Base-by-base conservation (phyloP, 2,888 invertebrate species). In the Atherix ibis region DNA sequence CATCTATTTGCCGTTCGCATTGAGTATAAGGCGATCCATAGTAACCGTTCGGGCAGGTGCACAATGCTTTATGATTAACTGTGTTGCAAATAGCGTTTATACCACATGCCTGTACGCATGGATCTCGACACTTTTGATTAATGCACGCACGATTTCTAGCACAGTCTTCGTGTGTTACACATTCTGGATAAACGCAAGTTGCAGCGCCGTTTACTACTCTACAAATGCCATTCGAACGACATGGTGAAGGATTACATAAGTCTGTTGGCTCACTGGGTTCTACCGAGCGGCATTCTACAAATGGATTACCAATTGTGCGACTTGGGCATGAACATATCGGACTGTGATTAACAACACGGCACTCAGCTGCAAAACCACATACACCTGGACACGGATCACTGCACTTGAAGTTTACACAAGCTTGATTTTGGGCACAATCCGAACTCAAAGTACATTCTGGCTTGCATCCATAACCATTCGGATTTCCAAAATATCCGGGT, bases 111-210 rank as follows among this genome's bases (percentile, higher is more conserved):
- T 77, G 79, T 35, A 73, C 66, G 51, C 85, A 84, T 25, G 88
- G 87, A 59, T 89, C 83, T 39, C 74, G 68, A 50, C 89, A 91
- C 52, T 79, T 80, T 44, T 83, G 83, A 25, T 73, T 72, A 48
- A 80, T 77, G 51, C 88, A 89, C 2, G 83, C 77, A 45, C 76
- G 74, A 43, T 83, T 74, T 36, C 80, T 70, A 1, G 83, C 70
- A 58, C 89, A 91, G 47, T 89, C 88, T n/a, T 80, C 77, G 51
- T 88, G 88, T 34, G 81, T 76, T 3, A 88, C 66, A 56, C 89
- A 89, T 57, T 88, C 89, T 1, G 87, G 87, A 57, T 84, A 87
- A 35, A 71, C 68, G 50, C 87, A 88, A 33, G 71, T 68, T 1
- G 83, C 80, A 4, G 69, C 67, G 3, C 27, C 31, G 12, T 79